phyloP scores from a whole-genome alignment of 2,113 vertebrate species.

The Callorhinus ursinus region DNA sequence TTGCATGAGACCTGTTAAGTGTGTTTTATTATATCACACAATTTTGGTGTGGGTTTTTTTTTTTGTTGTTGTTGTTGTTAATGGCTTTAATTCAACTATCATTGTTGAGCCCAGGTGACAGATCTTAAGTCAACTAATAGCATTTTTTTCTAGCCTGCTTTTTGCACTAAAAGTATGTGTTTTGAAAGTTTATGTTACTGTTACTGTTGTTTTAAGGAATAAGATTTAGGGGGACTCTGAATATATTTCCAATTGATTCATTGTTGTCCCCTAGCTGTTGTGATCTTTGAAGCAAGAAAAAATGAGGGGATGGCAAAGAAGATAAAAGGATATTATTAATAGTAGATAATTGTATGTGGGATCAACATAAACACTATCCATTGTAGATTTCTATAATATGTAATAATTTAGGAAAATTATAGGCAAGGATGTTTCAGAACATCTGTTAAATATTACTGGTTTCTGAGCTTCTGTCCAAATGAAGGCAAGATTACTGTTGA shows the following conservation, averaged over 20 bases:
- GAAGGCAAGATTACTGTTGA: not conserved
- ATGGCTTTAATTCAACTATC: not conserved
- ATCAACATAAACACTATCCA: not conserved
- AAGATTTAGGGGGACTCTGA: not conserved
- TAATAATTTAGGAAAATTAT: conserved; percentile 34
- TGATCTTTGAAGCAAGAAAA: not conserved
- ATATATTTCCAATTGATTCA: not conserved
- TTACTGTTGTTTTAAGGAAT: not conserved
- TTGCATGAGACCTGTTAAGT: not conserved
- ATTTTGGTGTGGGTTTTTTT: not conserved
- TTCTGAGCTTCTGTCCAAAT: conserved; percentile 20
- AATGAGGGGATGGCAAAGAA: not conserved
- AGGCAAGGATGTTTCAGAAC: not conserved
- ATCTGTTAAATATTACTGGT: conserved; percentile 1
- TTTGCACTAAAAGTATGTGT: not conserved
- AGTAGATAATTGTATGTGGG: not conserved
- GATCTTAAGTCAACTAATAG: not conserved
- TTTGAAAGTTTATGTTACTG: not conserved
- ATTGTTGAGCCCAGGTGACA: not conserved
- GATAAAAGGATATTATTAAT: not conserved
- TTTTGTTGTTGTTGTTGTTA: not conserved
- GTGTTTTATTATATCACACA: not conserved
- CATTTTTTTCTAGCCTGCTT: not conserved
- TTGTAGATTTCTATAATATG: not conserved
- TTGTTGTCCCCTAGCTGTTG: not conserved